A percentile compares a stretch with the other conserved stretches of the same genome.
phyloP scores from a whole-genome alignment of 2,888 invertebrate genomes.

The Drosophila kuntzei region DNA sequence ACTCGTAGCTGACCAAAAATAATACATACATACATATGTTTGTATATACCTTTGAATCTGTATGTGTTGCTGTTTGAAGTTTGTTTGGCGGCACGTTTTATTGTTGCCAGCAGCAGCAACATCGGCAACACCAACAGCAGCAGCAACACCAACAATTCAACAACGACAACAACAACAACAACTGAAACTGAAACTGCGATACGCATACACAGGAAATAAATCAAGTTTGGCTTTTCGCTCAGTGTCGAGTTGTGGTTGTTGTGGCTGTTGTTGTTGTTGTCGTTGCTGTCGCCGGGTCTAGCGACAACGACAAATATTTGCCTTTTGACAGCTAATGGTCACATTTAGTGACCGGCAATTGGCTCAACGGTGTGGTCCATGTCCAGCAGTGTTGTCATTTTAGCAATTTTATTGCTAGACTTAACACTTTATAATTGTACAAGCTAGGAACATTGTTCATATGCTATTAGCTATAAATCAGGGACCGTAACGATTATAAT shows the following conservation, averaged over 20 bases:
- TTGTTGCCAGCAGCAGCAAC: slow-evolving; percentile 47
- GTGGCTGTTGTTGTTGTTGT: slow-evolving; percentile 25
- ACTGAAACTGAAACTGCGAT: slow-evolving; percentile 21
- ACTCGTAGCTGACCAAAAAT: slow-evolving; percentile 30
- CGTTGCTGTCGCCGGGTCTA: slow-evolving; percentile 36
- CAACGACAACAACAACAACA: slow-evolving; percentile 24
- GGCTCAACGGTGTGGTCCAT: slow-evolving; percentile 30
- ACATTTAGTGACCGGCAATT: slow-evolving; percentile 60
- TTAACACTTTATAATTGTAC: no score
- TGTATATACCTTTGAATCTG: slow-evolving; percentile 19
- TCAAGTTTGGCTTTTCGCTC: slow-evolving; percentile 70
- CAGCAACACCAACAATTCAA: slow-evolving; percentile 21
- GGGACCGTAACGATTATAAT: no score
- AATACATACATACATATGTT: no score
- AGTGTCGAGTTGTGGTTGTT: slow-evolving; percentile 24
- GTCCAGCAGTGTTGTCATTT: no score
- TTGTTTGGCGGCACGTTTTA: slow-evolving; percentile 72
- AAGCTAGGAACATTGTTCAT: no score
- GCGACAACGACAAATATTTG: slow-evolving; percentile 73
- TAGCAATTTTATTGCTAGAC: no score
- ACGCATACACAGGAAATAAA: slow-evolving; percentile 70
- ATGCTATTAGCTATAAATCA: no score
- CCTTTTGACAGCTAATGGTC: slow-evolving; percentile 74
- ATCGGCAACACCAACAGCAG: slow-evolving; percentile 18
- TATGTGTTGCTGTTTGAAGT: slow-evolving; percentile 35